A percentile compares a stretch with the other conserved stretches of the same genome.
Conservation (phyloP, 2,797 vertebrate species). For the Delichon dasypus region DNA sequence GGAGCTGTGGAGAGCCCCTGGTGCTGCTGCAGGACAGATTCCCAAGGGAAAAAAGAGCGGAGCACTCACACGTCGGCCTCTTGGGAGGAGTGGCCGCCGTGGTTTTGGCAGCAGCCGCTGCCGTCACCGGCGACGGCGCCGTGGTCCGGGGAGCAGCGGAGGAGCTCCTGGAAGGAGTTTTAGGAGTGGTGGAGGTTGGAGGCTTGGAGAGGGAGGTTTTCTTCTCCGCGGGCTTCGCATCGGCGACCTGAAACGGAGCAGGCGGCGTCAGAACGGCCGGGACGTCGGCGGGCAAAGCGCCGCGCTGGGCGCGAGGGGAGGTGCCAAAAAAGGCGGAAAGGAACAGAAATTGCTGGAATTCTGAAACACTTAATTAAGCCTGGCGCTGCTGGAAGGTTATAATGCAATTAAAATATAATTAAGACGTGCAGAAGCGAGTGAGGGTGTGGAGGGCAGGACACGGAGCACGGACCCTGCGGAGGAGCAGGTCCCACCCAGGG, state of each 20-base stretch:
- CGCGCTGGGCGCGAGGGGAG: rapidly evolving
- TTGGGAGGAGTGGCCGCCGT: constrained; percentile 70
- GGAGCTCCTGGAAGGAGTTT: constrained; percentile 71
- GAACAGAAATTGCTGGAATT: rapidly evolving
- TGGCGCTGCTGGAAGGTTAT: neutral
- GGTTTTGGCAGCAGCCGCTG: constrained; percentile 9
- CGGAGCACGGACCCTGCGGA: neutral
- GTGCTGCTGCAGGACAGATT: neutral
- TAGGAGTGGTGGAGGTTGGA: constrained; percentile 56
- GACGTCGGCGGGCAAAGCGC: rapidly evolving
- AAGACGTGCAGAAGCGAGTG: neutral
- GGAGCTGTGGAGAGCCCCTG: neutral
- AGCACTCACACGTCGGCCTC: constrained; percentile 79
- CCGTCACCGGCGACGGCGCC: constrained; percentile 51
- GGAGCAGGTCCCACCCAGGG: neutral
- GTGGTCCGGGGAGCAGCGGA: constrained; percentile 56
- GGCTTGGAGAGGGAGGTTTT: constrained; percentile 80
- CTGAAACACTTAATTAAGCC: neutral
- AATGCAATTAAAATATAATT: neutral
- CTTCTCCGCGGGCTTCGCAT: constrained; percentile 79
- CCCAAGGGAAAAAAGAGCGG: rapidly evolving
- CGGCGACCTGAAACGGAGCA: constrained; percentile 31
- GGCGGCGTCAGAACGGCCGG: rapidly evolving
- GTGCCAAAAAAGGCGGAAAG: neutral
- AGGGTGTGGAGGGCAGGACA: neutral